A percentile compares a stretch with the other conserved stretches of the same genome.
Evolutionary conservation across 2,797 vertebrate genomes (phyloP).

Genomic region (Oreochromis grahami): DNA sequence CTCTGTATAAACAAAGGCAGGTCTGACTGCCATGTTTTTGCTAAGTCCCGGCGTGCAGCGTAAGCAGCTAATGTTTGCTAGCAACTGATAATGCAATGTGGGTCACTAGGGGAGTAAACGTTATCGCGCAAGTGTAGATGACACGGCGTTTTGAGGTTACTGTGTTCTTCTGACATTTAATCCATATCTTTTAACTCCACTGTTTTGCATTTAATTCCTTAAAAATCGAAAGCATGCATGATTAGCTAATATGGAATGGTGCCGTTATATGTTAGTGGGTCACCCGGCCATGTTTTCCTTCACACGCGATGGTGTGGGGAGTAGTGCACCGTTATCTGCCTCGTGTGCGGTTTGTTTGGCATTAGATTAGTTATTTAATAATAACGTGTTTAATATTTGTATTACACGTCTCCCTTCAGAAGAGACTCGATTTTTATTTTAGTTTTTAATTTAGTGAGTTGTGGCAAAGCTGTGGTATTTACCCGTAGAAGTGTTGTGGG

Average conservation of each 20-base stretch:
- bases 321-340: background rate
- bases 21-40: background rate
- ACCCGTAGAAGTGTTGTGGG: background rate
- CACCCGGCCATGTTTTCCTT: conserved; percentile 29
- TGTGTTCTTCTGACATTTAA: background rate
- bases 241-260: background rate
- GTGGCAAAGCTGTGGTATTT: background rate
- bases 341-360: background rate
- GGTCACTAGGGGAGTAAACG: conserved; percentile 50
- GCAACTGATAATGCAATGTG: conserved; percentile 45
- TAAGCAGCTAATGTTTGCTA: conserved; percentile 13
- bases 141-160: background rate
- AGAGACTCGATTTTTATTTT: background rate
- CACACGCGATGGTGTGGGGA: background rate
- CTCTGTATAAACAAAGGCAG: background rate
- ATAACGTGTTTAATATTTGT: background rate
- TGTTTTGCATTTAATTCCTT: background rate
- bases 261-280: conserved; percentile 41
- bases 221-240: background rate
- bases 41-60: background rate
- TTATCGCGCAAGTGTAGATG: background rate
- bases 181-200: background rate
- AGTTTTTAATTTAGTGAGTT: background rate
- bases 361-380: background rate
- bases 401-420: background rate